These are phyloP conservation scores for Orientallactaga bullata DNA, from an alignment of 2,113 vertebrate genomes.

Conservation along the genomic window DNA sequence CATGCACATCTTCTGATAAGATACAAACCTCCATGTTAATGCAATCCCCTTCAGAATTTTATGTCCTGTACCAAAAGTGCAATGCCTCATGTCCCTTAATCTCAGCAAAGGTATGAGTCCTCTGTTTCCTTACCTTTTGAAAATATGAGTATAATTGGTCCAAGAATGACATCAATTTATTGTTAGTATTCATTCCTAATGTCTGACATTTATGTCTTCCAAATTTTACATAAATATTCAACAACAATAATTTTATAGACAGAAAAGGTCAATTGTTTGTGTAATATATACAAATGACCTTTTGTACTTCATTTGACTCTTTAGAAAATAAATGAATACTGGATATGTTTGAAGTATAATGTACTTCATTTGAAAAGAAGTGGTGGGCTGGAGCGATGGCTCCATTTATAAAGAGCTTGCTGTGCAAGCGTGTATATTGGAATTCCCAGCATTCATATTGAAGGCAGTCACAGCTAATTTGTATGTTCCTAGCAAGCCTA, in stretches of 20 bases:
- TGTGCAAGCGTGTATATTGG: no score
- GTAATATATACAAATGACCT: constrained; percentile 53
- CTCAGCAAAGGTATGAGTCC: background rate
- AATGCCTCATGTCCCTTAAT: background rate
- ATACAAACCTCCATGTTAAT: background rate
- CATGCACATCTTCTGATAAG: background rate
- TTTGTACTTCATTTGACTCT: constrained; percentile 44
- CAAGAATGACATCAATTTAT: background rate
- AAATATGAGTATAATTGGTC: background rate
- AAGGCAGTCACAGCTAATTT: no score
- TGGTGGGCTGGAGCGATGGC: no score
- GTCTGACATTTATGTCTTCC: constrained; percentile 60
- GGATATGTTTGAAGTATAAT: background rate
- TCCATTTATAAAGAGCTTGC: no score
- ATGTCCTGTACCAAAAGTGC: background rate
- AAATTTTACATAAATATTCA: constrained; percentile 63
- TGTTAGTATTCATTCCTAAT: background rate
- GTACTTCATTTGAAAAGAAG: background rate
- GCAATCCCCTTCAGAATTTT: background rate
- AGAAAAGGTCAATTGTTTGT: constrained; percentile 60
- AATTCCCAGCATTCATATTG: no score
- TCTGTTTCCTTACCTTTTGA: background rate
- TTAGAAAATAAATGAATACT: background rate
- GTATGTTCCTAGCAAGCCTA: no score
- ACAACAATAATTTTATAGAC: constrained; percentile 28